Base-by-base conservation (phyloP, 2,888 invertebrate genomes). In the Ctenicera cuprea region DNA sequence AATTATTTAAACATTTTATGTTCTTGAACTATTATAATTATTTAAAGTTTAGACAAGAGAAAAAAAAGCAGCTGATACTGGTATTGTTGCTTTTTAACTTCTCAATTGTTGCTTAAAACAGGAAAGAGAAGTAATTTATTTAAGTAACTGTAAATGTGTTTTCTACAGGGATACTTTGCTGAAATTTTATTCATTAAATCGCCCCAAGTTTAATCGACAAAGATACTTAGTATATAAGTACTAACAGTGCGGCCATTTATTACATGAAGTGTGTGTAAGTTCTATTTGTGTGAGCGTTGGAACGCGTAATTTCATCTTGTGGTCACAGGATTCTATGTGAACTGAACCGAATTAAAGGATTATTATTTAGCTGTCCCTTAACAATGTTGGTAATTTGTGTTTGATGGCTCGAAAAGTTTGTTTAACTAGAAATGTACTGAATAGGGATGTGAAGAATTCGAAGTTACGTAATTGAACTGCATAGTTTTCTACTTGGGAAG, bases 321-420 rank as follows among this genome's bases (percentile, higher is more conserved):
- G n/a, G 22, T 12, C 30, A 9, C 9, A 12, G 59, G 30, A 61
- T 59, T 61, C 61, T 50, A 38, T 48, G 68, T 50, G 61, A 68
- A 37, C 37, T 61, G 50, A 59, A 37, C 16, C 50, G 59, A 61
- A 68, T 68, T 68, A 68, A 68, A 68, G 68, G 68, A 68, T 45
- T 45, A 68, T 61, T 68, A 68, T 68, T 68, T 59, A 37, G 57
- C 37, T 68, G 68, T 57, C 41, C 68, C 16, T 30, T 18, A 68
- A 22, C 20, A 45, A 57, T 57, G 41, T 11, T 43, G 20, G 54
- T 41, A 54, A 54, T 66, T 52, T 66, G 52, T 54, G 18, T 64
- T 38, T 45, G 67, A 20, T 26, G 66, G 52, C 52, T 20, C 22
- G 38, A 11, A 54, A 66, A 57, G 41, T 66, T 66, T 66, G 54